Evolutionary conservation across 2,113 vertebrate species (phyloP).

Genomic region (Trematocara macrostoma): DNA sequence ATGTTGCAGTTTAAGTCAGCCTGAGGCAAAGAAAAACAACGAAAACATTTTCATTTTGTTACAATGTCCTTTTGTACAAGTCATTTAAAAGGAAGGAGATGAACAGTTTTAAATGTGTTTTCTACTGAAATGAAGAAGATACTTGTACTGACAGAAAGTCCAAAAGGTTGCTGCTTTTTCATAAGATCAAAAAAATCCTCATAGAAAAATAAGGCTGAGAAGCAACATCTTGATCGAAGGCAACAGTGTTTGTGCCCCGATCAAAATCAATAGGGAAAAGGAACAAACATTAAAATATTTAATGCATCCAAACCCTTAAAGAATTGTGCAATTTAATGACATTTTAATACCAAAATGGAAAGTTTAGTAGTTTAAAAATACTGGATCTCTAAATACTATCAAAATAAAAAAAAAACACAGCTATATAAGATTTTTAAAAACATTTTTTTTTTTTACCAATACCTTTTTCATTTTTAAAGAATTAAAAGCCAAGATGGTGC

Average conservation of each 20-base stretch:
- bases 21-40: conserved; percentile 57
- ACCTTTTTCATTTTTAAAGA: neutral
- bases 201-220: neutral
- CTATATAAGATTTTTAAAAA: neutral
- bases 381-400: neutral
- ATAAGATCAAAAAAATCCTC: neutral
- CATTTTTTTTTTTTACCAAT: neutral
- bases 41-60: neutral
- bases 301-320: neutral
- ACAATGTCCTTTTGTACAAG: neutral
- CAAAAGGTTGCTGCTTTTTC: neutral
- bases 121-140: neutral
- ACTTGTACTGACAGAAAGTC: neutral
- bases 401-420: neutral
- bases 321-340: neutral
- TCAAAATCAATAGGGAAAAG: neutral
- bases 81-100: neutral
- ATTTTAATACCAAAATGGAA: neutral
- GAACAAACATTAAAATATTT: neutral
- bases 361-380: neutral
- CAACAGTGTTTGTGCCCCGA: neutral
- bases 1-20: conserved; percentile 98
- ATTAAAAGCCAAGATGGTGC: neutral
- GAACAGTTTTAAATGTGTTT: neutral
- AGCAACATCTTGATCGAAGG: neutral